Base-by-base conservation (phyloP, 1,140 invertebrate genomes). In the Berghia stephanieae region DNA sequence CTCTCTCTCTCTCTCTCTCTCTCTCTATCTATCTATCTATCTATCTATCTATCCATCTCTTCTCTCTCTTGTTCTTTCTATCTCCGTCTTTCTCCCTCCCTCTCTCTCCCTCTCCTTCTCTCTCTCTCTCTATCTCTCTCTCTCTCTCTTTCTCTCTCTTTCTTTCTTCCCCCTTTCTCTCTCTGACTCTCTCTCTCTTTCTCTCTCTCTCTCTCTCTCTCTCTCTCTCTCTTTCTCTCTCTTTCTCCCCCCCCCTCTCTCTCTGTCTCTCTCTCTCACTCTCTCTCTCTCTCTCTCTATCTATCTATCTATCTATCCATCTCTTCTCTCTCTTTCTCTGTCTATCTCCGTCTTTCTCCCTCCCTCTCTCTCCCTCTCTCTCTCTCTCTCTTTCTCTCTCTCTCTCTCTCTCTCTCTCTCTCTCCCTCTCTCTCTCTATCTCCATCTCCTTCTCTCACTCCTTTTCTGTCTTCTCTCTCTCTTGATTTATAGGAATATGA, bases 391-490 rank as follows among this genome's bases (percentile, higher is more conserved):
- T 63, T 8, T 63, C 57, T 63, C 10, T 63, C 57, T 63, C 10
- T 63, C 57, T 63, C 57, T 63, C 57, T 63, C 57, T 63, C 27
- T 63, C 46, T 49, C 46, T 49, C 46, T 49, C 46, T 49, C 46
- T 49, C 46, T 49, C 46, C n/a, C 46, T 49, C 46, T 49, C 46
- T 49, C 46, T 49, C 46, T 49, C 46, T 49, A 13, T 49, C 46
- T 49, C 46, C n/a, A 13, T 49, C 46, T 49, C 46, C n/a, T n/a
- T 49, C 46, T 49, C 46, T 49, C 46, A 13, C 46, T 49, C 46
- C n/a, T n/a, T 49, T n/a, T 49, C 46, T 10, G 13, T 10, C 13
- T 27, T 63, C 27, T 36, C 38, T 42, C 38, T 42, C 16, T 69
- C 67, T 5, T 69, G 13, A 40, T 36, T 16, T n/a, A 21, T 49